These are phyloP conservation scores for Pipistrellus pygmaeus DNA, from an alignment of 2,797 vertebrate species.

Conservation along the genomic window DNA sequence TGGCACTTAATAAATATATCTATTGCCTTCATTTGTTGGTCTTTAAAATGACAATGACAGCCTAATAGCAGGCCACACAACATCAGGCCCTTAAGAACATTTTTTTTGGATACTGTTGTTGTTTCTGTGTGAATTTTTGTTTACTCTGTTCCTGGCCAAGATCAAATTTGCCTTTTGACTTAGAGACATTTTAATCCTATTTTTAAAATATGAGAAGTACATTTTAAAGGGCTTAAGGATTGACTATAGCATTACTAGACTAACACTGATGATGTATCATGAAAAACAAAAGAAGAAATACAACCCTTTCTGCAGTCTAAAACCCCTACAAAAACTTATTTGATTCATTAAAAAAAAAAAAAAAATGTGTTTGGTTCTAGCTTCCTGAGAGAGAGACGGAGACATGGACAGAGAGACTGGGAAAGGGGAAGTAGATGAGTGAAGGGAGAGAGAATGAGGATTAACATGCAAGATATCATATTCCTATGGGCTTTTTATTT, in stretches of 20 bases:
- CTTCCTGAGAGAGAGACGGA: neutral
- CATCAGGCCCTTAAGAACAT: neutral
- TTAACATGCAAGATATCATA: neutral
- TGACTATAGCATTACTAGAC: constrained; percentile 25
- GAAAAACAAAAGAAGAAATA: constrained; percentile 13
- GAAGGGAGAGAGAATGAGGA: neutral
- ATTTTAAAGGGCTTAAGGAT: constrained; percentile 37
- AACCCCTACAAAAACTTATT: constrained; percentile 17
- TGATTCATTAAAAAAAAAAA: neutral
- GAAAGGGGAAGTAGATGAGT: neutral
- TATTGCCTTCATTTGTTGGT: neutral
- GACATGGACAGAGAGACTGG: neutral
- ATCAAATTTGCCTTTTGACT: constrained; percentile 53
- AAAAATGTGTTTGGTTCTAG: constrained; percentile 31
- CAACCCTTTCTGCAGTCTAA: neutral
- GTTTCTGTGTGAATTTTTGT: constrained; percentile 48
- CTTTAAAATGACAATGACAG: constrained; percentile 18
- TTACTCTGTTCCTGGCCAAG: constrained; percentile 36
- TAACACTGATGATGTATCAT: neutral
- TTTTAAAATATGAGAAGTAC: neutral
- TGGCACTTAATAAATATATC: constrained; percentile 7
- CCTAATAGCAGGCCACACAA: neutral
- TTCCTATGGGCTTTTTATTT: neutral
- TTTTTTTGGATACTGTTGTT: neutral
- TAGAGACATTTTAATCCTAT: constrained; percentile 35